Evolutionary conservation across 1,140 invertebrate genomes (phyloP), one percentile per base, ranked within the genome.

Genomic region (Drosophila santomea): DNA sequence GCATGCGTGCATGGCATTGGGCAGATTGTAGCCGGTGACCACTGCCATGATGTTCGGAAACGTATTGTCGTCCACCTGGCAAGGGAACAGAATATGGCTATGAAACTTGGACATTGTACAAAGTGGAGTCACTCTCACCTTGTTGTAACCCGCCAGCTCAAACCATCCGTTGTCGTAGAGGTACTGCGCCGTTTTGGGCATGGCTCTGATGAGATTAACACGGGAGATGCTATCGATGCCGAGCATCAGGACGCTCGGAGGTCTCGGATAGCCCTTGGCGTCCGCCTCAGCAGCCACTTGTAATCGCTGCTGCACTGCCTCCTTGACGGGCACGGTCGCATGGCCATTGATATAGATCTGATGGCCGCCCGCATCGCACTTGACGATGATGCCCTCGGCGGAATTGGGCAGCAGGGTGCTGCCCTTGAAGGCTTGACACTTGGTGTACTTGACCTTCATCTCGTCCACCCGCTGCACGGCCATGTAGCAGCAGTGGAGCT

Each of bases 211-310:
- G 35, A 96, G 94, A 92, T 97, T 97, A 1, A 96, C 93, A 47
- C 96, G 94, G 0, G 97, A 98, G 36, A 97, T 95, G 28, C 96
- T 96, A 83, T 98, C 97, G 51, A 97, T 95, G 10, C 97, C 97
- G 8, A 98, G 84, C 63, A 97, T 92, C 1, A 97, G 91, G 14
- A 98, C 94, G 20, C 90, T 92, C n/a, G 82, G 78, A 4, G 80
- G 71, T 8, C 84, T 63, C 4, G 38, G 17, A 0, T 12, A 11
- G 2, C 1, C 2, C 15, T 12, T 14, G 36, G 78, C 56, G 5
- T 64, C 54, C 2, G 12, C 7, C 15, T 23, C 14, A 0, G 45
- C 10, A 6, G 64, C 64, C 38, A 25, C n/a, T 12, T 45, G 47
- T 4, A 92, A 75, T 10, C 85, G 62, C 36, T 90, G 56, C 10